phyloP scores from a whole-genome alignment of 1,140 invertebrate genomes.

The Micrasema minimum region DNA sequence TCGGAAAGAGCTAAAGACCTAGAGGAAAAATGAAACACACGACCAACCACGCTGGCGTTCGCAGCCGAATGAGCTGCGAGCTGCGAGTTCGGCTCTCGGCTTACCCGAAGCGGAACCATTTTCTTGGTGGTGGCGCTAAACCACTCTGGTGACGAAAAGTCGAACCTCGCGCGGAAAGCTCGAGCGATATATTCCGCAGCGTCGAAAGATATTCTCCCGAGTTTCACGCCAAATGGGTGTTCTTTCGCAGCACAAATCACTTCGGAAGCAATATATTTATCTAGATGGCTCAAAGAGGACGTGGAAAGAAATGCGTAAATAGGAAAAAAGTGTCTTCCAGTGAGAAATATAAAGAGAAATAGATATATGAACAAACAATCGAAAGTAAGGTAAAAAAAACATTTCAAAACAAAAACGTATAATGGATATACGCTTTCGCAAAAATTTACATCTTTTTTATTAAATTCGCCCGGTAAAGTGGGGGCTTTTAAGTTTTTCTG shows the following conservation, averaged over 20 bases:
- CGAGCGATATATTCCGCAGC: conserved; percentile 27
- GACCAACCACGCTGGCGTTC: conserved; percentile 5
- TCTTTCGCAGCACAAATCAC: conserved; percentile 25
- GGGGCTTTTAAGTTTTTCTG: no score
- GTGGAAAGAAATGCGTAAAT: conserved; percentile 7
- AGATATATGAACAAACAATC: background rate
- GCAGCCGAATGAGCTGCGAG: conserved; percentile 19
- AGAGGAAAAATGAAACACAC: background rate
- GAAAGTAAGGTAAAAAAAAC: no score
- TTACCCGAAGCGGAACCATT: background rate
- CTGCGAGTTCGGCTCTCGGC: no score
- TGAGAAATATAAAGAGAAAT: background rate
- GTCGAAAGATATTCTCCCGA: conserved; percentile 39
- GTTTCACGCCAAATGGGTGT: conserved; percentile 34
- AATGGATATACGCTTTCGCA: no score
- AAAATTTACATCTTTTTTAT: no score
- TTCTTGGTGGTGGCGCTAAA: conserved; percentile 18
- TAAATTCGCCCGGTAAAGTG: no score
- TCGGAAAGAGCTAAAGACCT: background rate
- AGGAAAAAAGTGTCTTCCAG: conserved; percentile 2
- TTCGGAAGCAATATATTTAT: conserved; percentile 30
- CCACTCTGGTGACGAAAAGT: conserved; percentile 26
- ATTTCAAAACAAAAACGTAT: no score
- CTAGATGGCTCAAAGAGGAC: conserved; percentile 26
- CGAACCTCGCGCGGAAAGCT: conserved; percentile 25